Evolutionary conservation across 2,113 vertebrate genomes (phyloP).

Genomic region (Castor canadensis): DNA sequence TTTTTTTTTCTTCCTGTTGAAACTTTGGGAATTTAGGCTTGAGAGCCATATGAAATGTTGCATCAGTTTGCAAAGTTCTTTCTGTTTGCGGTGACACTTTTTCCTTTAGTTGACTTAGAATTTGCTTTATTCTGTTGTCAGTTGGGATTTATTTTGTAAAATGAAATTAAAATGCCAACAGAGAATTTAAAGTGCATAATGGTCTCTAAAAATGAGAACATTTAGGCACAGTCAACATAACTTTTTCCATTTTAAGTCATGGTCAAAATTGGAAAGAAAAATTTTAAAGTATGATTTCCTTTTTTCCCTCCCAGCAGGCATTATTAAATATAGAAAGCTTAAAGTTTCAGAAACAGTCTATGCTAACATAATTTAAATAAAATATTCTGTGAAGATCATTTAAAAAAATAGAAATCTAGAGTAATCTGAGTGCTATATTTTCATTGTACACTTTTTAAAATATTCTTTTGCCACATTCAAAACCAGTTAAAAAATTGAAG

Average conservation of each 20-base stretch:
- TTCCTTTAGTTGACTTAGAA: conserved; percentile 78
- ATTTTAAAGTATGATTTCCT: conserved; percentile 79
- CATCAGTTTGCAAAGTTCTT: conserved; percentile 79
- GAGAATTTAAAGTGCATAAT: conserved; percentile 79
- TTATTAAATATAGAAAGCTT: conserved; percentile 80
- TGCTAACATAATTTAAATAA: conserved; percentile 78
- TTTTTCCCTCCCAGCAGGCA: conserved; percentile 67
- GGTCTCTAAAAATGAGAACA: conserved; percentile 77
- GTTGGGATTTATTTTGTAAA: conserved; percentile 79
- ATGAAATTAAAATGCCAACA: conserved; percentile 81
- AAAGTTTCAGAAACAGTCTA: conserved; percentile 77
- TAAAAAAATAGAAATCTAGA: conserved; percentile 76
- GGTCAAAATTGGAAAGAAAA: conserved; percentile 79
- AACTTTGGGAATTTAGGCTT: conserved; percentile 74
- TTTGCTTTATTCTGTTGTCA: conserved; percentile 80
- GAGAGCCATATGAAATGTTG: conserved; percentile 78
- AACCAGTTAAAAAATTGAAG: conserved; percentile 71
- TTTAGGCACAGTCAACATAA: conserved; percentile 76
- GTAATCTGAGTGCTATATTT: conserved; percentile 76
- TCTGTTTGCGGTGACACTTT: conserved; percentile 79
- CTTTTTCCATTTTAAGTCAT: conserved; percentile 80
- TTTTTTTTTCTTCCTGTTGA: conserved; percentile 60
- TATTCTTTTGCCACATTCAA: conserved; percentile 72
- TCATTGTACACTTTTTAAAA: conserved; percentile 74
- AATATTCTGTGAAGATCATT: conserved; percentile 76